phyloP scores from a whole-genome alignment of 1,140 invertebrate species.

The Neodiprion lecontei region DNA sequence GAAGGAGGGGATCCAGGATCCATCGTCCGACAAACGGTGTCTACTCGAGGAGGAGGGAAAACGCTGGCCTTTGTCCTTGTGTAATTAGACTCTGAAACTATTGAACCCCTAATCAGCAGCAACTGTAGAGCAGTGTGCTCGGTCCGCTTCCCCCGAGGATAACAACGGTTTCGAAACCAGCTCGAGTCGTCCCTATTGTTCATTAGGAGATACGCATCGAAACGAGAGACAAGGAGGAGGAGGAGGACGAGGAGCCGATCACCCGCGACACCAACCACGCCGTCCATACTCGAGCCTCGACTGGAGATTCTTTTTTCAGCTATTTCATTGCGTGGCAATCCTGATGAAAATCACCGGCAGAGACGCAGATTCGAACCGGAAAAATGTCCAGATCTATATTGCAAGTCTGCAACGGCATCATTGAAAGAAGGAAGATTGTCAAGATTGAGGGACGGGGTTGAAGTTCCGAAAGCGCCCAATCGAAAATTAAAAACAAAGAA shows the following conservation, averaged over 20 bases:
- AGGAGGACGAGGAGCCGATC: not conserved
- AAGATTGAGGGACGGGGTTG: no score
- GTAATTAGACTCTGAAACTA: constrained; percentile 15
- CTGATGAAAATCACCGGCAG: no score
- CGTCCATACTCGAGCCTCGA: not conserved
- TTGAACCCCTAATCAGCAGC: constrained; percentile 16
- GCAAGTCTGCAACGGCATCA: no score
- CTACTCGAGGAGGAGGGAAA: not conserved
- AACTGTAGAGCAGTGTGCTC: not conserved
- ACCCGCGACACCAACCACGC: no score
- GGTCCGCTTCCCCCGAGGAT: not conserved
- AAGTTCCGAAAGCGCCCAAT: no score
- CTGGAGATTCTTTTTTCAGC: not conserved
- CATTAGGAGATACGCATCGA: not conserved
- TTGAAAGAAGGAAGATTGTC: no score
- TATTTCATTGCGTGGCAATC: no score
- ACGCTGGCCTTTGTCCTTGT: not conserved
- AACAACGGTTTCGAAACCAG: constrained; percentile 4
- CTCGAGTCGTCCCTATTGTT: constrained; percentile 12
- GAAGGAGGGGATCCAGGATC: no score
- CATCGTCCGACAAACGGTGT: no score
- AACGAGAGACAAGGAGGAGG: not conserved
- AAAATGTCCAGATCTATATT: no score
- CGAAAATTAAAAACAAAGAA: no score
- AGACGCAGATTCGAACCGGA: no score